Evolutionary conservation across 2,113 vertebrate species (phyloP), one percentile per base, ranked within the genome.

Genomic region (Rhinoderma darwinii): DNA sequence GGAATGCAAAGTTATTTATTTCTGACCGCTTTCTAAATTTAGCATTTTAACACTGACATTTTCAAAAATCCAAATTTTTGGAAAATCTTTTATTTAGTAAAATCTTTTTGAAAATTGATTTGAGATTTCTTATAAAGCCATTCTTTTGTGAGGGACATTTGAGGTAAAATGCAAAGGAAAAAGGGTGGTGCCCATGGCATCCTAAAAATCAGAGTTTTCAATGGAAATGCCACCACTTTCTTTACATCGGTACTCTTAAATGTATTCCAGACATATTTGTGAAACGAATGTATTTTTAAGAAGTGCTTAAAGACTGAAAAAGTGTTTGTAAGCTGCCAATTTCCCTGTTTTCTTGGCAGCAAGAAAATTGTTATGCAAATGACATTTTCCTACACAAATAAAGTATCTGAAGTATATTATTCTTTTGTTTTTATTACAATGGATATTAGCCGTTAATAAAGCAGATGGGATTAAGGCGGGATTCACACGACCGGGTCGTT

Each of bases 301-400:
- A 82, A 66, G 39, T 82, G 79, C 59, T 82, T 59, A 6, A n/a
- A 81, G 27, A 61, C 35, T 81, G 50, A 81, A 61, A n/a, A 18
- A 15, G 22, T 56, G 35, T 43, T 39, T 81, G 39, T 63, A 41
- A 17, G 41, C 59, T 44, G 79, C 78, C 78, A 81, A 61, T 14
- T 41, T 63, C 32, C 27, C 50, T 61, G 54, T 81, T 61, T 54
- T 27, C 7, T 81, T 63, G 54, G 20, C 61, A 68, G 41, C 27
- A 25, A 47, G 41, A 43, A 44, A 32, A 68, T 22, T 32, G 41
- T 74, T 84, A 15, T 73, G 32, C 37, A 84, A 61, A 76, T 54
- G 25, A 44, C 41, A 59, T 84, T 85, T 85, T 85, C 73, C 39
- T 85, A 85, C 50, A 76, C 51, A 76, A 85, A 85, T 85, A 85